Percentiles rank a stretch among this genome's conserved stretches.
Conservation (phyloP, 2,888 invertebrate species). For the Ptycholaimellus sp. region DNA sequence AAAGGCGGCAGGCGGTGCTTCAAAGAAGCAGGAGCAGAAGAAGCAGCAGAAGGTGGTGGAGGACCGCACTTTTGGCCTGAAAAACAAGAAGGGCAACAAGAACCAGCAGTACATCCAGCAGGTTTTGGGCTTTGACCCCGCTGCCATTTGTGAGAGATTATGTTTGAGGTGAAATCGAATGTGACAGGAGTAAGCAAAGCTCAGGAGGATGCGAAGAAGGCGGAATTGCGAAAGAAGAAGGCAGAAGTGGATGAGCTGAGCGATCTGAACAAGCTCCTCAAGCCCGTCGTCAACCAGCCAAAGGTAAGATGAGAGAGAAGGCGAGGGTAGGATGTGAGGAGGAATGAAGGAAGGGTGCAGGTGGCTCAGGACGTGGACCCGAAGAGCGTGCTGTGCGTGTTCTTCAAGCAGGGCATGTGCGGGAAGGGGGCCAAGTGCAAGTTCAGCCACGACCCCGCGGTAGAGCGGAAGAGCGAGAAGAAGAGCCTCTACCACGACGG, state of each 20-base stretch:
- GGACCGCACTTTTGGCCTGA: slow-evolving; percentile 97
- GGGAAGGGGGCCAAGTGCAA: slow-evolving; percentile 91
- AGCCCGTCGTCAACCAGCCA: slow-evolving; percentile 57
- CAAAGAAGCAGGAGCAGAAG: no score
- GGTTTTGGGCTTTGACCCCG: no score
- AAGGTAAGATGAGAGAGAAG: no score
- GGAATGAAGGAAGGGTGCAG: no score
- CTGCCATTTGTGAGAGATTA: no score
- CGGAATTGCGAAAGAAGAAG: no score
- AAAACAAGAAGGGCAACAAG: slow-evolving; percentile 96
- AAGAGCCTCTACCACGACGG: slow-evolving; percentile 69
- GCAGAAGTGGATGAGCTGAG: slow-evolving; percentile 51
- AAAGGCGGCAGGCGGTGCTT: no score
- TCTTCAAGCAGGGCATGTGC: slow-evolving; percentile 92
- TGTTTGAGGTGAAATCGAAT: no score
- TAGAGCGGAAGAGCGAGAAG: slow-evolving; percentile 90
- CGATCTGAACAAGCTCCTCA: slow-evolving; percentile 62
- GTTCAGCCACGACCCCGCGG: slow-evolving; percentile 82
- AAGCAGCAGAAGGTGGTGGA: slow-evolving; percentile 36
- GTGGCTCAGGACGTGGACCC: slow-evolving; percentile 96
- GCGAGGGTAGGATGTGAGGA: no score
- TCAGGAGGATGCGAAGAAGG: slow-evolving; percentile 31
- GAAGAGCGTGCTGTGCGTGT: slow-evolving; percentile 88
- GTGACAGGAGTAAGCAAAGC: no score
- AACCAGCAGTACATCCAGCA: slow-evolving; percentile 94